A percentile compares a stretch with the other conserved stretches of the same genome.
Evolutionary conservation across 2,888 invertebrate genomes (phyloP).

Genomic region (Eristalis tenax): DNA sequence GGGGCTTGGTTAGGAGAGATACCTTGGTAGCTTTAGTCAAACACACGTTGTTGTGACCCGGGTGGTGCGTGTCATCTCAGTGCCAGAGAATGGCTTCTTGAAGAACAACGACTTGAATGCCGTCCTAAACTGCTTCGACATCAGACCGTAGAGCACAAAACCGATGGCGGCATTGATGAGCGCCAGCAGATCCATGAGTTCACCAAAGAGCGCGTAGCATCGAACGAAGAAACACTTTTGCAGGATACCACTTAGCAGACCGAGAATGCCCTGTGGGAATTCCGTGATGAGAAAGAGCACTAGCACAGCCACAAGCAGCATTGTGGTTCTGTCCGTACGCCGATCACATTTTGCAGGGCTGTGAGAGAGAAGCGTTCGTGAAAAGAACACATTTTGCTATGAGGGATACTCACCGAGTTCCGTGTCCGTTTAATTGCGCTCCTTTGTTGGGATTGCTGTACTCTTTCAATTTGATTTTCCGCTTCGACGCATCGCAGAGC

Average conservation of each 20-base stretch:
- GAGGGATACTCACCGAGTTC: constrained; percentile 40
- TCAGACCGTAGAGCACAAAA: constrained; percentile 95
- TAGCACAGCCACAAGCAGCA: constrained; percentile 93
- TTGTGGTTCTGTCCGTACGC: constrained; percentile 92
- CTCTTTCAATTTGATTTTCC: constrained; percentile 87
- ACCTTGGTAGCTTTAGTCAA: constrained; percentile 74
- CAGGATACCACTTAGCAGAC: constrained; percentile 86
- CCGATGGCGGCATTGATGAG: constrained; percentile 95
- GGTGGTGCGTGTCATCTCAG: constrained; percentile 80
- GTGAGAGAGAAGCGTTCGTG: neutral
- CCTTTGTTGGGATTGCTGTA: constrained; percentile 83
- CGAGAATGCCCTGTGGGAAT: constrained; percentile 91
- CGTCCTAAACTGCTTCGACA: constrained; percentile 95
- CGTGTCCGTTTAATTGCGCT: constrained; percentile 74
- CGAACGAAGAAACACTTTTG: constrained; percentile 88
- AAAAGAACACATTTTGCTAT: neutral
- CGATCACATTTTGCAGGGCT: constrained; percentile 84
- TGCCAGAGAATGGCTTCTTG: constrained; percentile 84
- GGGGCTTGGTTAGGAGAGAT: constrained; percentile 28
- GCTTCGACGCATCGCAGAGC: constrained; percentile 88
- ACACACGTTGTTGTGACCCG: constrained; percentile 80
- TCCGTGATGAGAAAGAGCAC: constrained; percentile 93
- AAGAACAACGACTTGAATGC: constrained; percentile 88
- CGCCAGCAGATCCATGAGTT: constrained; percentile 94
- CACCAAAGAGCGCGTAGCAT: constrained; percentile 91